Percentiles rank a stretch among this genome's conserved stretches.
Conservation (phyloP, 2,797 vertebrate genomes). For the Malurus leucopterus region DNA sequence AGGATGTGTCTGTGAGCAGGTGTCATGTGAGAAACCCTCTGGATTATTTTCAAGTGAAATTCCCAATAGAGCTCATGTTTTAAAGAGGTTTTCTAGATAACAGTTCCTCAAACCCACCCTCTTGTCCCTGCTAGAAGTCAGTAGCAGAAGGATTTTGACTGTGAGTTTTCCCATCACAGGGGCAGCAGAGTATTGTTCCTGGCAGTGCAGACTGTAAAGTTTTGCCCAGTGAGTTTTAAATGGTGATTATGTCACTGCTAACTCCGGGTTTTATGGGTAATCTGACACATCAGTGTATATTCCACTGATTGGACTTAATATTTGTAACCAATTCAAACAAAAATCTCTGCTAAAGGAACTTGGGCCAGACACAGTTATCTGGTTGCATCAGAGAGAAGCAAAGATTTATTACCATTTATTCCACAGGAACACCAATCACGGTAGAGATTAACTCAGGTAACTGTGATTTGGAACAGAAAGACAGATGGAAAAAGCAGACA, state of each 20-base stretch:
- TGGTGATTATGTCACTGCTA: background rate
- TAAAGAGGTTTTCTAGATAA: background rate
- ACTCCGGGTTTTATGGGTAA: background rate
- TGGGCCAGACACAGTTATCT: background rate
- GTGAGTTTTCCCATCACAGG: background rate
- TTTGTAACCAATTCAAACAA: background rate
- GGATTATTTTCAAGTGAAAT: background rate
- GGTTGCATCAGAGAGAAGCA: conserved; percentile 34
- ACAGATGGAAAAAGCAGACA: background rate
- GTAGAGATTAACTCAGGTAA: background rate
- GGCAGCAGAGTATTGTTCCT: background rate
- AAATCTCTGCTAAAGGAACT: background rate
- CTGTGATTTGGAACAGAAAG: background rate
- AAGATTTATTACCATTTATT: conserved; percentile 50
- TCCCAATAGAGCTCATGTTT: background rate
- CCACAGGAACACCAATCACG: background rate
- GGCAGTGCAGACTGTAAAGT: background rate
- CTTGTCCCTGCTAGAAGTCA: background rate
- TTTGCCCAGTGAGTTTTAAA: background rate
- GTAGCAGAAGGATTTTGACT: background rate
- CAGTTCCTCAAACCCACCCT: background rate
- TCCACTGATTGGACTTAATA: background rate
- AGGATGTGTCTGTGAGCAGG: background rate
- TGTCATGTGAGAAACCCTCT: background rate
- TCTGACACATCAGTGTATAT: background rate